Evolutionary conservation across 2,888 invertebrate genomes (phyloP).

Genomic region (Diogma glabrata): DNA sequence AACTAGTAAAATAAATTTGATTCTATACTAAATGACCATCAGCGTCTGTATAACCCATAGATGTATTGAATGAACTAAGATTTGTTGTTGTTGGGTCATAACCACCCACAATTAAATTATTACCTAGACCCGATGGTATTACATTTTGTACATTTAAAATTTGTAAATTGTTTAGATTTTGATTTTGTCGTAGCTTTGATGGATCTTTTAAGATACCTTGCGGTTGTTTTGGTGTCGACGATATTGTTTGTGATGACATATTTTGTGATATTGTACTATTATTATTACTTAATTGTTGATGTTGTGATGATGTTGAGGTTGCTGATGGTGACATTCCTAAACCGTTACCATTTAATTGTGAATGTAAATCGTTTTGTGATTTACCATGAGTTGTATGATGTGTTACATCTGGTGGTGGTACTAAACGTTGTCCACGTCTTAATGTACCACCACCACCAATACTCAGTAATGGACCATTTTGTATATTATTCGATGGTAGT

Average conservation of each 20-base stretch:
- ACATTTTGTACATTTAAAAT: slow-evolving; percentile 47
- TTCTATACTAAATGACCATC: slow-evolving; percentile 37
- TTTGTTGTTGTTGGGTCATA: slow-evolving; percentile 33
- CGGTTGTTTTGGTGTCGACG: slow-evolving; percentile 39
- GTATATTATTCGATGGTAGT: slow-evolving; percentile 29
- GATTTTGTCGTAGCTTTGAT: slow-evolving; percentile 37
- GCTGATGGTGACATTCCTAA: slow-evolving; percentile 6
- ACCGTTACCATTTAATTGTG: slow-evolving; percentile 6
- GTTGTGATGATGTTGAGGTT: slow-evolving; percentile 23
- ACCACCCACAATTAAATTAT: slow-evolving; percentile 26
- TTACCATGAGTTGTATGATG: slow-evolving; percentile 30
- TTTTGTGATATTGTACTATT: slow-evolving; percentile 27
- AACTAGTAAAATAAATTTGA: too few relatives aligned
- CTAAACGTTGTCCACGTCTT: slow-evolving; percentile 26
- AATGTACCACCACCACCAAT: slow-evolving; percentile 28
- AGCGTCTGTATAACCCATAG: slow-evolving; percentile 36
- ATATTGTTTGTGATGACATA: slow-evolving; percentile 13
- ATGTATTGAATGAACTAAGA: slow-evolving; percentile 34
- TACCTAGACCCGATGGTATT: slow-evolving; percentile 33
- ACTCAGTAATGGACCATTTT: slow-evolving; percentile 17
- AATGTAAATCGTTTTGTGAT: slow-evolving; percentile 30
- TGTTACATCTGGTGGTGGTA: slow-evolving; percentile 36
- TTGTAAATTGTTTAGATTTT: slow-evolving; percentile 38
- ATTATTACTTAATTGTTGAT: slow-evolving; percentile 27
- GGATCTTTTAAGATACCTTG: slow-evolving; percentile 53